Percentiles rank a stretch among this genome's conserved stretches.
phyloP scores from a whole-genome alignment of 2,797 vertebrate genomes.

The Yasuhikotakia modesta region DNA sequence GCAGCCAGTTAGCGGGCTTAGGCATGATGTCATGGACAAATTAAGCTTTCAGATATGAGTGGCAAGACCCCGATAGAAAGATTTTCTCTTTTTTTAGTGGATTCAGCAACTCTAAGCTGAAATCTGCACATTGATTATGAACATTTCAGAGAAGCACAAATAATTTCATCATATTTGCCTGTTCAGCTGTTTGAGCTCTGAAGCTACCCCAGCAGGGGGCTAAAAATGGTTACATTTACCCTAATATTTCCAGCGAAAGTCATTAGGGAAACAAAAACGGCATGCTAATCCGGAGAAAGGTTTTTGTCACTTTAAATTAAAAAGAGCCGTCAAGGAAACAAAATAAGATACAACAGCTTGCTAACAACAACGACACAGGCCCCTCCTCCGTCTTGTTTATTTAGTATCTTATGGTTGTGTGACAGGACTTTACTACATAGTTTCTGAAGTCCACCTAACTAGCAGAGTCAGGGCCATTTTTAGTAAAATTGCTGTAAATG shows the following conservation, averaged over 20 bases:
- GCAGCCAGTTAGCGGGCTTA: constrained; percentile 34
- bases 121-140: constrained; percentile 9
- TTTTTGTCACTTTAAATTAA: constrained; percentile 42
- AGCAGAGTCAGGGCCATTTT: constrained; percentile 6
- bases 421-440: constrained; percentile 16
- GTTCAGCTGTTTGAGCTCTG: constrained; percentile 19
- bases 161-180: neutral
- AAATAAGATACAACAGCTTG: constrained; percentile 25
- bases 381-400: constrained; percentile 23
- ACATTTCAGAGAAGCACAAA: constrained; percentile 6
- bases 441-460: neutral
- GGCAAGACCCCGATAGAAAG: constrained; percentile 23
- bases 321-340: neutral
- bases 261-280: neutral
- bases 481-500: constrained; percentile 33
- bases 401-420: constrained; percentile 32
- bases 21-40: constrained; percentile 48
- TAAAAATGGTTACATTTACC: constrained; percentile 15
- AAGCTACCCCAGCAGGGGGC: neutral
- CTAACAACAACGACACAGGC: constrained; percentile 6
- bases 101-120: constrained; percentile 6
- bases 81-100: neutral
- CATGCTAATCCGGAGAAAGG: neutral
- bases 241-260: constrained; percentile 19
- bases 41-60: constrained; percentile 48